Percentiles rank a stretch among this genome's conserved stretches.
Conservation (phyloP, 2,113 vertebrate species). For the Zapornia atra region DNA sequence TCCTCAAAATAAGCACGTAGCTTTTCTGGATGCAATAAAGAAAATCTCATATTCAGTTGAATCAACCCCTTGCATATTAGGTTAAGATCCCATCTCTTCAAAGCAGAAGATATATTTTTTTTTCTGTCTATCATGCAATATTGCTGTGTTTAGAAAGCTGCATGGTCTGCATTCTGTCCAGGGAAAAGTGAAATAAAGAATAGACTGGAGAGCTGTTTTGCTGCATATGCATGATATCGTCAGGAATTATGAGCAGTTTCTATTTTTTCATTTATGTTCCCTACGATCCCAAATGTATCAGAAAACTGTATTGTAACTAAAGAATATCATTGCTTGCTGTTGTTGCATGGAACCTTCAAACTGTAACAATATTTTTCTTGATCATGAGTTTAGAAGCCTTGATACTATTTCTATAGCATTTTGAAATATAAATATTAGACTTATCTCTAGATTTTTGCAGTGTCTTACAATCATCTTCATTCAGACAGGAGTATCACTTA, state of each 20-base stretch:
- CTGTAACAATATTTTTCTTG: neutral
- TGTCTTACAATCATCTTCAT: neutral
- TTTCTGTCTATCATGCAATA: neutral
- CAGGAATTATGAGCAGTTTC: neutral
- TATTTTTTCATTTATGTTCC: neutral
- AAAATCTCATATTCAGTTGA: slow-evolving; percentile 14
- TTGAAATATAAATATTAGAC: neutral
- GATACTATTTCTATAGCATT: neutral
- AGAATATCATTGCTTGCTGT: neutral
- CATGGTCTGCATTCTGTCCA: neutral
- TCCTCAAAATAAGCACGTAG: neutral
- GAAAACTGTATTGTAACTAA: neutral
- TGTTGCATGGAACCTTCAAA: neutral
- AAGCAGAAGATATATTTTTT: neutral
- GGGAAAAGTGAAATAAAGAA: neutral
- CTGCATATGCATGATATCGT: neutral
- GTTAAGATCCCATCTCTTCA: slow-evolving; percentile 37
- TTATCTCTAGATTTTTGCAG: neutral
- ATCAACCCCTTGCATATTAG: slow-evolving; percentile 8
- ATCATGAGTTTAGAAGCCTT: neutral
- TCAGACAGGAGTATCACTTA: neutral
- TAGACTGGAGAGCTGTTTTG: neutral
- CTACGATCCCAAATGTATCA: neutral
- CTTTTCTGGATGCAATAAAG: slow-evolving; percentile 14
- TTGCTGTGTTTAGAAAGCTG: slow-evolving; percentile 24